Conservation (phyloP, 64 coral and sea anemone species). For the Hydrozoanthus tunicans region DNA sequence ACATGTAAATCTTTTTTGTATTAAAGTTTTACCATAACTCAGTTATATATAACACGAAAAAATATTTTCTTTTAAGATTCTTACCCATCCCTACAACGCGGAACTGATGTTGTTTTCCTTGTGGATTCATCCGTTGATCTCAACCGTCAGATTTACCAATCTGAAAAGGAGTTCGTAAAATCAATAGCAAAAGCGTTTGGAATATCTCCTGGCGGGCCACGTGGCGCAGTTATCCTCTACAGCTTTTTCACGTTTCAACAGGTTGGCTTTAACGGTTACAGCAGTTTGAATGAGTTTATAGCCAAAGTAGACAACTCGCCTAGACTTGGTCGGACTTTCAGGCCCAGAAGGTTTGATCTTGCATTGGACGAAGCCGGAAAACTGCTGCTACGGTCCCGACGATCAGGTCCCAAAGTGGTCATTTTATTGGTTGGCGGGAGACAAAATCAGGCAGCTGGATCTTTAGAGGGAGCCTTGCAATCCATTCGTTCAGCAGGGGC, state of each 20-base stretch:
- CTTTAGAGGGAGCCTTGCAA: background rate
- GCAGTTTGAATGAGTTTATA: constrained; percentile 10
- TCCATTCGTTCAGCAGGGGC: constrained; percentile 9
- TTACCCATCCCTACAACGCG: background rate
- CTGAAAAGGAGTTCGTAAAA: constrained; percentile 44
- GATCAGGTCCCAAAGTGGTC: constrained; percentile 2
- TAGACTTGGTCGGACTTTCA: constrained; percentile 24
- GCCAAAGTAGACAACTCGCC: constrained; percentile 29
- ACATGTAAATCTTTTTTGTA: no score
- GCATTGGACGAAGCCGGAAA: constrained; percentile 36
- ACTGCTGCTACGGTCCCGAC: background rate
- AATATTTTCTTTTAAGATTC: background rate
- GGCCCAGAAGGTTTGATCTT: constrained; percentile 35
- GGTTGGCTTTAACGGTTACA: constrained; percentile 33
- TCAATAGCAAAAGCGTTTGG: constrained; percentile 24
- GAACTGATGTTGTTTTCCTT: constrained; percentile 40
- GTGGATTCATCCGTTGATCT: constrained; percentile 29
- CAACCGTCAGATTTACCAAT: constrained; percentile 1
- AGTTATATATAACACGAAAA: background rate
- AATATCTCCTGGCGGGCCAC: constrained; percentile 23
- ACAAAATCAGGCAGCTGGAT: constrained; percentile 17
- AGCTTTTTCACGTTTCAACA: constrained; percentile 47
- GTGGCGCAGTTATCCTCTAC: constrained; percentile 30
- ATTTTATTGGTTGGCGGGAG: constrained; percentile 25
- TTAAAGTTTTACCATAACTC: no score